These are phyloP conservation scores for Zoanthus gigantus DNA, from an alignment of 92 coral and sea anemone species.

Conservation along the genomic window DNA sequence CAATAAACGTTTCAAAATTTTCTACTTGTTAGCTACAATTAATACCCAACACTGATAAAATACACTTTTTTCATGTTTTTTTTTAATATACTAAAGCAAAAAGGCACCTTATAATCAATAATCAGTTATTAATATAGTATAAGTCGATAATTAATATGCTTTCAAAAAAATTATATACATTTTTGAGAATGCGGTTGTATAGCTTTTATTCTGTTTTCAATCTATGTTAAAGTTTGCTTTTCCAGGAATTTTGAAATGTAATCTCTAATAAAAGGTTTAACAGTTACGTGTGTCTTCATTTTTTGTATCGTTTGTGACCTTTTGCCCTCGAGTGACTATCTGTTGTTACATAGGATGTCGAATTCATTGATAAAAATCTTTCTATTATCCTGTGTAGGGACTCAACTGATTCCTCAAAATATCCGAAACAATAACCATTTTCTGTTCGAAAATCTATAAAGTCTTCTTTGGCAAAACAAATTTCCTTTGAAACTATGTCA, in stretches of 20 bases:
- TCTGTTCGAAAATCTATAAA: too few species aligned
- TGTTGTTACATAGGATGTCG: constrained; percentile 31
- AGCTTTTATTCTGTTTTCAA: background rate
- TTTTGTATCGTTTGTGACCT: constrained; percentile 35
- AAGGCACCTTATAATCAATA: background rate
- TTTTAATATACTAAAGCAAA: background rate
- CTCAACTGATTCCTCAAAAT: constrained; percentile 23
- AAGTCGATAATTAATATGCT: background rate
- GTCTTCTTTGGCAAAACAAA: too few species aligned
- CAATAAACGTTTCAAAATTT: background rate
- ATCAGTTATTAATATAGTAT: too few species aligned
- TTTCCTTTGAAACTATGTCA: too few species aligned
- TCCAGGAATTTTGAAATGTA: background rate
- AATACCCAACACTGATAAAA: background rate
- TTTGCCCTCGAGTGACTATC: constrained; percentile 39
- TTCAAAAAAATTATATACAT: background rate
- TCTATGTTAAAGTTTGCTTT: background rate
- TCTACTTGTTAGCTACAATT: too few species aligned
- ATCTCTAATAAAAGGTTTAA: background rate
- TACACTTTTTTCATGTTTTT: background rate
- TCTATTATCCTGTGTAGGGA: constrained; percentile 29
- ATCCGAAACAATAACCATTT: background rate
- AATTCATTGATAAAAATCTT: constrained; percentile 30
- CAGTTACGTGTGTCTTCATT: background rate
- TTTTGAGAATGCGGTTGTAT: background rate